Percentiles rank a stretch among this genome's conserved stretches.
Conservation (phyloP, 2,113 vertebrate species). For the Melanostigma gelatinosum region DNA sequence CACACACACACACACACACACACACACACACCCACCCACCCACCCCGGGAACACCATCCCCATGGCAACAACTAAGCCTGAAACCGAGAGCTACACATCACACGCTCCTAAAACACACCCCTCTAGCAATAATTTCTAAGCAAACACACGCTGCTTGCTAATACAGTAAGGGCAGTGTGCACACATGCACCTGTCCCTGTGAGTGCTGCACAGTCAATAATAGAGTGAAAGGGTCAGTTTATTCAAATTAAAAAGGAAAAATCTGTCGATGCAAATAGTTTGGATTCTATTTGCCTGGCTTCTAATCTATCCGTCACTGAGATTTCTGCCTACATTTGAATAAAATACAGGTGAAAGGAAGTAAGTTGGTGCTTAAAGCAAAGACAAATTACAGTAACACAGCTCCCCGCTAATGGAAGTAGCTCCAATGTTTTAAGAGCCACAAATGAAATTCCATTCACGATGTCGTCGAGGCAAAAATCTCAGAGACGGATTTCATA, state of each 20-base stretch:
- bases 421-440: neutral
- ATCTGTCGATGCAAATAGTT: conserved; percentile 4
- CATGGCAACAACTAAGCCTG: conserved; percentile 44
- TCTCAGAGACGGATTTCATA: neutral
- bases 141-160: conserved; percentile 49
- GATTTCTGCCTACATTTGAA: neutral
- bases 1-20: neutral
- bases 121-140: conserved; percentile 49
- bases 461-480: neutral
- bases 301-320: neutral
- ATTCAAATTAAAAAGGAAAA: conserved; percentile 7
- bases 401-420: neutral
- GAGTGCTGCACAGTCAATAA: conserved; percentile 46
- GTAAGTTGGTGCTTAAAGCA: neutral
- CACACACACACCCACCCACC: neutral
- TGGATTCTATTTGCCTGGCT: neutral
- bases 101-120: conserved; percentile 50
- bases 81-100: conserved; percentile 47
- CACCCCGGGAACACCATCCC: conserved; percentile 30
- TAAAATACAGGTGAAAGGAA: neutral
- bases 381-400: neutral
- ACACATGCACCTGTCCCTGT: conserved; percentile 30
- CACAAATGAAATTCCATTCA: neutral
- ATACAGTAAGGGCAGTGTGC: conserved; percentile 46
- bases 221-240: conserved; percentile 29